Conservation (phyloP, 35 echinoderm and acorn worm species). For the Acanthaster planci region DNA sequence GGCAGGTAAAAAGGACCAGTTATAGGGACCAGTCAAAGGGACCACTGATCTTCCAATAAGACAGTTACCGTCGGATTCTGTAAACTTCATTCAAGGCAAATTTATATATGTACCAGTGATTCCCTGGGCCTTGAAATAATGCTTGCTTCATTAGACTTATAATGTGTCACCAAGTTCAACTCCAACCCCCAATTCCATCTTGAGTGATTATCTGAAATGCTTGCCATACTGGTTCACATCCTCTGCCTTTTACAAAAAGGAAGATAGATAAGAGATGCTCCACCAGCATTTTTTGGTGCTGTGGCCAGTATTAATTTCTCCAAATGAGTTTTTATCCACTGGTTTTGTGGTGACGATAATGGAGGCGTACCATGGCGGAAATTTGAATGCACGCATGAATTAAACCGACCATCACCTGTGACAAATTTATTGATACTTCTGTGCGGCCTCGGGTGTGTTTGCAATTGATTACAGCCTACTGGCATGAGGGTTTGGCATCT, state of each 20-base stretch:
- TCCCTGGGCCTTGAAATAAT: neutral
- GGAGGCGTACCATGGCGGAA: conserved; percentile 4
- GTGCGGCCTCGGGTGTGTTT: neutral
- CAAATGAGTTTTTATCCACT: conserved; percentile 16
- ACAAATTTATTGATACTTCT: conserved; percentile 32
- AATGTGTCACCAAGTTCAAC: no score
- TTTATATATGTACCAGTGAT: neutral
- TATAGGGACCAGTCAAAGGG: no score
- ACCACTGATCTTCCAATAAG: no score
- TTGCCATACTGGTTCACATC: neutral
- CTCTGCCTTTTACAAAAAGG: neutral
- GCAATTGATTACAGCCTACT: neutral
- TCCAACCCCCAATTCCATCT: neutral
- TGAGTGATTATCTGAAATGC: neutral
- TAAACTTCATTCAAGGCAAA: no score
- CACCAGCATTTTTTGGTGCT: neutral
- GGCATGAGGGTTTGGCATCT: neutral
- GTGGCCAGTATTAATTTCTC: neutral
- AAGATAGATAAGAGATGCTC: conserved; percentile 2
- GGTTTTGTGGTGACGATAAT: conserved; percentile 6
- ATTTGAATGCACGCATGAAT: conserved; percentile 27
- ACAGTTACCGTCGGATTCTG: no score
- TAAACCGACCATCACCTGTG: conserved; percentile 18
- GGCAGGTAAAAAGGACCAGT: no score
- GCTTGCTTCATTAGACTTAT: neutral